These are phyloP conservation scores for Myotis lucifugus DNA, from an alignment of 2,113 vertebrate genomes.

Conservation along the genomic window DNA sequence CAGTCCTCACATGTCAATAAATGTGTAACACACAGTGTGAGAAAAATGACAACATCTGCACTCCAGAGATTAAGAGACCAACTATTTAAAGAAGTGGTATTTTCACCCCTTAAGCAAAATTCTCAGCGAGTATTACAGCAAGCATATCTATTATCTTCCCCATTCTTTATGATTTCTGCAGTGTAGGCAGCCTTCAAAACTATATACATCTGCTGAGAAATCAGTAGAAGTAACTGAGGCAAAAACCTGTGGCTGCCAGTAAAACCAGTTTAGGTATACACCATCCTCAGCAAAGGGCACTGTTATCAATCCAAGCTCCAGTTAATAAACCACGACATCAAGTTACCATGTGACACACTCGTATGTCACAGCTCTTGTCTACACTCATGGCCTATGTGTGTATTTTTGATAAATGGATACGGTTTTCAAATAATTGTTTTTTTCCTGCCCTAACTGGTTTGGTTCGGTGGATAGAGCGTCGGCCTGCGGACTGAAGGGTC, in stretches of 20 bases:
- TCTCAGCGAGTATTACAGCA: not conserved
- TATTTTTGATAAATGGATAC: not conserved
- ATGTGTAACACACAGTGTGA: not conserved
- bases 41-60: not conserved
- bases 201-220: not conserved
- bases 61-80: not conserved
- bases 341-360: not conserved
- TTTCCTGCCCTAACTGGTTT: not conserved
- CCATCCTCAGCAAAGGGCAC: not conserved
- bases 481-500: too few species aligned
- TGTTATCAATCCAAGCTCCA: not conserved
- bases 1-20: not conserved
- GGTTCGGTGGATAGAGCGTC: too few species aligned
- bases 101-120: slow-evolving; percentile 9
- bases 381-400: not conserved
- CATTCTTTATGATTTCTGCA: not conserved
- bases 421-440: not conserved
- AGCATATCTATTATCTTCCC: not conserved
- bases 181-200: not conserved
- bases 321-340: not conserved
- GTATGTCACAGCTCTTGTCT: not conserved
- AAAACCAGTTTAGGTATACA: not conserved
- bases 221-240: not conserved
- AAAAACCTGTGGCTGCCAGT: not conserved
- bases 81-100: not conserved